Conservation (phyloP, 2,113 vertebrate genomes). For the Cheilinus undulatus region DNA sequence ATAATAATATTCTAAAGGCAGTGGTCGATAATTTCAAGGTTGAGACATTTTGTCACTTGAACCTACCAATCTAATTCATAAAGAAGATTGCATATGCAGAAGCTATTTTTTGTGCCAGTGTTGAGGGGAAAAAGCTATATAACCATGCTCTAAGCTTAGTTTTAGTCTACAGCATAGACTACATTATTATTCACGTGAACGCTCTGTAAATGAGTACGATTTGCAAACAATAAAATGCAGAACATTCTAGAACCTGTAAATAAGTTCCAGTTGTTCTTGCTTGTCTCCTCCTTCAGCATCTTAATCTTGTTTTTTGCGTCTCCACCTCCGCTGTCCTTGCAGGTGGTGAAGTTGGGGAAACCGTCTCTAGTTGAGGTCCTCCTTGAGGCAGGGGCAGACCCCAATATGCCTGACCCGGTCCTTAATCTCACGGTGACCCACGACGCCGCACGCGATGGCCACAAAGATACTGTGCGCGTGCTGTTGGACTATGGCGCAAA, state of each 20-base stretch:
- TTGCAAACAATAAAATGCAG: background rate
- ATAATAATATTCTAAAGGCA: too few relatives aligned
- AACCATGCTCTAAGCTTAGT: too few relatives aligned
- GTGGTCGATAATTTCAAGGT: background rate
- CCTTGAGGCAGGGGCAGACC: slow-evolving; percentile 85
- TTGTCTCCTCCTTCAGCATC: background rate
- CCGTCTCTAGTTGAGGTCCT: slow-evolving; percentile 83
- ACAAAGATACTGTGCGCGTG: slow-evolving; percentile 85
- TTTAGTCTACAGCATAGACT: too few relatives aligned
- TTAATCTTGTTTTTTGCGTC: background rate
- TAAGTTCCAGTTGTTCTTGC: background rate
- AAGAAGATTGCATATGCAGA: too few relatives aligned
- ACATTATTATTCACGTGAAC: too few relatives aligned
- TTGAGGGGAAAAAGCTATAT: too few relatives aligned
- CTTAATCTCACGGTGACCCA: slow-evolving; percentile 88
- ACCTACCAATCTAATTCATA: background rate
- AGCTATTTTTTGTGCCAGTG: too few relatives aligned
- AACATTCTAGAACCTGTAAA: background rate
- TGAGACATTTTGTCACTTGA: background rate
- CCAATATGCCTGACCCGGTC: slow-evolving; percentile 86
- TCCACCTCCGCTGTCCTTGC: background rate
- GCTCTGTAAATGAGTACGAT: too few relatives aligned
- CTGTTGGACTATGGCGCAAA: slow-evolving; percentile 87
- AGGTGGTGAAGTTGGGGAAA: slow-evolving; percentile 92
- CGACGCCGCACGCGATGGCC: slow-evolving; percentile 92